Evolutionary conservation across 1,140 invertebrate genomes (phyloP).

Genomic region (Coenobita brevimanus): DNA sequence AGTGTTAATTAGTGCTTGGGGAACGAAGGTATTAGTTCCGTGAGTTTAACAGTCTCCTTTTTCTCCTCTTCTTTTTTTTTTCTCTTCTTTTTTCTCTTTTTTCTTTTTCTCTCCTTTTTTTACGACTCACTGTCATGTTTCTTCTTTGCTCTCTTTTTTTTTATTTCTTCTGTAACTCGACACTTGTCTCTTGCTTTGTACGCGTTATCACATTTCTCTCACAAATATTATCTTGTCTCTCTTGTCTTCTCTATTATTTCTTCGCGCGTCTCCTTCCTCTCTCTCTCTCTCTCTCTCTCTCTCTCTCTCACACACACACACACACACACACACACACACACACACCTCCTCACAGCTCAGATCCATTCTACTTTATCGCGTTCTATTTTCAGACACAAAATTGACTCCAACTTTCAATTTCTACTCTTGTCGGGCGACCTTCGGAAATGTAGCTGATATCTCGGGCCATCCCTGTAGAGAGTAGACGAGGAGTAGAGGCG

Average conservation of each 20-base stretch:
- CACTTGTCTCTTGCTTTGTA: too few species aligned
- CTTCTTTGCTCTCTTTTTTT: neutral
- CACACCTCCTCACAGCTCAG: neutral
- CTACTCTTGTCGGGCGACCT: too few species aligned
- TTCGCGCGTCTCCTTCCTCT: constrained; percentile 1
- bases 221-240: neutral
- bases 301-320: neutral
- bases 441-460: too few species aligned
- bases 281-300: constrained; percentile 25
- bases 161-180: too few species aligned
- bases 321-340: neutral
- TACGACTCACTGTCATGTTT: neutral
- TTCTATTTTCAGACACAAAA: too few species aligned
- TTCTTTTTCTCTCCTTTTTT: neutral
- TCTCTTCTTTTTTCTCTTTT: neutral
- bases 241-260: neutral
- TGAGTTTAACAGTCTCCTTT: neutral
- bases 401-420: too few species aligned
- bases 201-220: too few species aligned
- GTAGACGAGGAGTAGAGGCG: too few species aligned
- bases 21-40: too few species aligned
- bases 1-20: too few species aligned
- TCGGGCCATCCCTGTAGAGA: too few species aligned
- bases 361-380: neutral
- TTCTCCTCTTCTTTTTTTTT: constrained; percentile 3